Evolutionary conservation across 1,140 invertebrate genomes (phyloP).

Genomic region (Micrasema minimum): DNA sequence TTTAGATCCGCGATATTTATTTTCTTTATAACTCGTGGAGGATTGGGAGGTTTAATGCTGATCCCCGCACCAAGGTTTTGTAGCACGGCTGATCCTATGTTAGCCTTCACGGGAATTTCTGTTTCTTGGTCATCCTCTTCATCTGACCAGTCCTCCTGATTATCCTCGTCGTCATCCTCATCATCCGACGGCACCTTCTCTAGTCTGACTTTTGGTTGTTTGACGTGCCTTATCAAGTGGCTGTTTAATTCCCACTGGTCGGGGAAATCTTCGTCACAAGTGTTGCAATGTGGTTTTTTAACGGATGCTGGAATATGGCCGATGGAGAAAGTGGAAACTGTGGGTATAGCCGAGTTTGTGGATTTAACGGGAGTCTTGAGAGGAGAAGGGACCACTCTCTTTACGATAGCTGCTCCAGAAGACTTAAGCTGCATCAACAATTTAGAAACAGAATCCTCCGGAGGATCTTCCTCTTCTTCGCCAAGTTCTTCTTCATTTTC

Average conservation of each 20-base stretch:
- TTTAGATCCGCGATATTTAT: constrained; percentile 12
- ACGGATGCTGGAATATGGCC: not conserved
- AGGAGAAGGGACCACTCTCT: not conserved
- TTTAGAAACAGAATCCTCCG: constrained; percentile 22
- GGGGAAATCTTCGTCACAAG: constrained; percentile 31
- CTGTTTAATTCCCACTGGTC: constrained; percentile 13
- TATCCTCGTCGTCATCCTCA: constrained; percentile 48
- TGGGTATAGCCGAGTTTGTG: not conserved
- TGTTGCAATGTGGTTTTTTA: constrained; percentile 5
- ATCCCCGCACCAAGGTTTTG: constrained; percentile 15
- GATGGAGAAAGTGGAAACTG: not conserved
- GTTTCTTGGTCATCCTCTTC: constrained; percentile 39
- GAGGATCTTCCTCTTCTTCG: not conserved
- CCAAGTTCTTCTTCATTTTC: constrained; percentile 33
- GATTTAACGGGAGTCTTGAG: not conserved
- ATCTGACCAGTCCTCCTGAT: constrained; percentile 33
- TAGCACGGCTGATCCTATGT: not conserved
- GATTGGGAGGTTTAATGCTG: constrained; percentile 3
- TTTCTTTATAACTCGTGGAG: not conserved
- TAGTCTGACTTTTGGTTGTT: constrained; percentile 33
- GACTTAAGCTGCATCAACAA: constrained; percentile 37
- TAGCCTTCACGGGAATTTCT: constrained; percentile 29
- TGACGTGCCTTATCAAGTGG: constrained; percentile 44
- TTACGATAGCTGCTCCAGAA: constrained; percentile 40
- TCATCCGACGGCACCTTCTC: constrained; percentile 38